These are phyloP conservation scores for Oxygymnocypris stewartii DNA, from an alignment of 2,113 vertebrate genomes.

Conservation along the genomic window DNA sequence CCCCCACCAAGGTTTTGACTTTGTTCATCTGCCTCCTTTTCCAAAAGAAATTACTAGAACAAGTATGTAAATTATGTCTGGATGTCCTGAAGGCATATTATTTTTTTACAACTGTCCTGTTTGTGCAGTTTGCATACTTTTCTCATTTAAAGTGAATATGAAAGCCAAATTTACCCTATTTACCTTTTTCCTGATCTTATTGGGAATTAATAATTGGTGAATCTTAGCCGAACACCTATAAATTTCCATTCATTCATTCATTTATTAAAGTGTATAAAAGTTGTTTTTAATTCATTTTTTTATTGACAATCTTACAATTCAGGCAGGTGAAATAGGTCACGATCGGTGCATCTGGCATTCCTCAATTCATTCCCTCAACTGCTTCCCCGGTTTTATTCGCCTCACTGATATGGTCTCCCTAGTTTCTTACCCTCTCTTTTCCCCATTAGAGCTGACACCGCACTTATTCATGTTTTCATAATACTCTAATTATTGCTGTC, in stretches of 20 bases:
- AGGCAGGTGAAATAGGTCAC: neutral
- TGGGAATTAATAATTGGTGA: neutral
- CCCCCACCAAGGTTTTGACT: neutral
- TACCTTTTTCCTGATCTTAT: neutral
- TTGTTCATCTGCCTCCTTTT: neutral
- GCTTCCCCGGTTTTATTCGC: neutral
- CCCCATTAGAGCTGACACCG: constrained; percentile 57
- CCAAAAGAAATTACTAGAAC: constrained; percentile 18
- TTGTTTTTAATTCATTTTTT: no score
- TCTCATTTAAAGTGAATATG: neutral
- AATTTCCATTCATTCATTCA: neutral
- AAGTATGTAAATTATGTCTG: constrained; percentile 45
- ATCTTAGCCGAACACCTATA: neutral
- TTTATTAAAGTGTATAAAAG: no score
- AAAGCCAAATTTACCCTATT: neutral
- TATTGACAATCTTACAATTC: neutral
- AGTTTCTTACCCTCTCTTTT: neutral
- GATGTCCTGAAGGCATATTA: constrained; percentile 14
- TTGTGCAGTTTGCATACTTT: constrained; percentile 18
- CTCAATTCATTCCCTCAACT: neutral
- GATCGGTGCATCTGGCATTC: neutral
- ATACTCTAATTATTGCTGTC: constrained; percentile 61
- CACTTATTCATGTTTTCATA: constrained; percentile 59
- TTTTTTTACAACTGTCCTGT: neutral
- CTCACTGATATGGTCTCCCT: constrained; percentile 5